Evolutionary conservation across 2,113 vertebrate species (phyloP), one percentile per base, ranked within the genome.

Genomic region (Galemys pyrenaicus): DNA sequence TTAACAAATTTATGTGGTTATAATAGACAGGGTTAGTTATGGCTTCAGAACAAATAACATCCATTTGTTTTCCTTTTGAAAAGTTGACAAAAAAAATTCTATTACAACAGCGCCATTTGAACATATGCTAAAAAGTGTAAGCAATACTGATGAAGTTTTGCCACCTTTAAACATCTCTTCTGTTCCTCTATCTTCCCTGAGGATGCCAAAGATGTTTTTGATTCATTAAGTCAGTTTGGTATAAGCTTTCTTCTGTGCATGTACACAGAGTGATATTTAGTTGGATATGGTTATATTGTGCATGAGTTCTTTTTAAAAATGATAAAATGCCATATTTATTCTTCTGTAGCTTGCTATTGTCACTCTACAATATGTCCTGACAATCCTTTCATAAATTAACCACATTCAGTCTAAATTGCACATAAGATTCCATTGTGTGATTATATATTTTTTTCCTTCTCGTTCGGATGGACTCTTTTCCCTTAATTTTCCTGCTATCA

Each of bases 261-360:
- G 81, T 60, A 87, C 7, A 30, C 9, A 8, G 6, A 30, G 5
- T 62, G 84, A 88, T 64, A 32, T 37, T 24, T 44, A 9, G 9
- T 15, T 83, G 37, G 9, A 49, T 32, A 24, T 26, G n/a, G 11
- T 64, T 95, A 91, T 94, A 96, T 73, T 77, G 68, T 93, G 20
- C 44, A 16, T 39, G 64, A 85, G 3, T 74, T 39, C 79, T 92
- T 83, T 4, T 35, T 44, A 71, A 62, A 87, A 87, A 15, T 20
- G 22, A 28, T 20, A 35, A 74, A 44, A n/a, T 49, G 32, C 15
- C 7, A n/a, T 39, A 70, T 44, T 30, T 54, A 64, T 77, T 77
- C 35, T 64, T 71, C 74, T 54, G 15, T 46, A 60, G 24, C 64
- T 87, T 46, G 32, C 13, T 82, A 58, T 81, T 78, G 77, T 51